Evolutionary conservation across 2,888 invertebrate species (phyloP), one percentile per base, ranked within the genome.

Genomic region (Odontocerum albicorne): DNA sequence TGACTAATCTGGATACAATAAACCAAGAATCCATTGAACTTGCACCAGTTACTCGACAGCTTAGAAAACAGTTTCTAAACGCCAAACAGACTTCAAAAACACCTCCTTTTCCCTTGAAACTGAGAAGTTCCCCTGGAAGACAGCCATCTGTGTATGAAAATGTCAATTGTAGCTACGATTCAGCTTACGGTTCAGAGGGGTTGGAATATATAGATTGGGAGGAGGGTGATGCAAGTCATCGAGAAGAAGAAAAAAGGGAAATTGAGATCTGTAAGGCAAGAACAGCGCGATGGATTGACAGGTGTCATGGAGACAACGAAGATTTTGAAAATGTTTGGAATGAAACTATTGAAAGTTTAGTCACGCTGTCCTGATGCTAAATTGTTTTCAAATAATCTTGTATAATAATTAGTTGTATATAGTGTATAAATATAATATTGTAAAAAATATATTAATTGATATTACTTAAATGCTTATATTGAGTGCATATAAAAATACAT

Each of bases 161-260:
- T 10, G 56, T 61, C 10, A 55, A 55, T 22, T 36, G 13, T 16
- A 46, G 49, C 35, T 57, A 74, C 0, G 77, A 77, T 60, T 78
- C 78, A 0, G 78, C 77, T 0, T 77, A 77, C 54, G 73, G 75
- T 45, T 58, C 60, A 1, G 60, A 61, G 22, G 54, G 40, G 6
- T 10, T 51, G 35, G 56, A 56, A 8, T 51, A 20, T 31, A 45
- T 39, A 15, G 50, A 46, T 7, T 19, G 17, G 10, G 7, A n/a
- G 12, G n/a, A 10, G 2, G n/a, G 33, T 19, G 8, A 12, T 8
- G 15, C n/a, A 12, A 15, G 3, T 12, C 10, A 15, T 2, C n/a
- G 22, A 20, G 13, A n/a, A 39, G 6, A n/a, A 16, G 19, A 10
- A 6, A 10, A 39, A 13, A 53, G 22, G 27, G 21, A 32, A 10